Percentiles rank a stretch among this genome's conserved stretches.
Evolutionary conservation across 2,113 vertebrate species (phyloP).

Genomic region (Bostrychus sinensis): DNA sequence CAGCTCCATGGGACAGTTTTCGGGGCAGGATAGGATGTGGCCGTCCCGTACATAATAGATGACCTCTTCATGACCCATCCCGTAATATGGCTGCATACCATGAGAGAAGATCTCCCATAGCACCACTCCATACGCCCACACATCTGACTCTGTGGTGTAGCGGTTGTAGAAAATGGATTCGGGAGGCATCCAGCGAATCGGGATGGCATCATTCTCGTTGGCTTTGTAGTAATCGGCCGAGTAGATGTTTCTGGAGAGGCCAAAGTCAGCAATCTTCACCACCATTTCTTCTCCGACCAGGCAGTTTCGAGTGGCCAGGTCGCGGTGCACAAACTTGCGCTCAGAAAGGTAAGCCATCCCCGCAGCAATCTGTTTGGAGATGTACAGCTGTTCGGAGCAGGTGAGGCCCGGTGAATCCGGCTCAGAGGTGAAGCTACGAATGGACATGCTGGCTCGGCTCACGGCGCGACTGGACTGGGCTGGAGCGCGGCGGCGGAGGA

Average conservation of each 20-base stretch:
- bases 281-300: conserved; percentile 93
- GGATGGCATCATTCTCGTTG: conserved; percentile 94
- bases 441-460: conserved; percentile 75
- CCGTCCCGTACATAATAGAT: conserved; percentile 97
- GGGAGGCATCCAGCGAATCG: conserved; percentile 98
- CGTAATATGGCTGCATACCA: conserved; percentile 97
- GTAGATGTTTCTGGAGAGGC: conserved; percentile 96
- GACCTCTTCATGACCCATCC: conserved; percentile 98
- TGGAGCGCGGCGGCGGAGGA: conserved; percentile 86
- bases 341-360: conserved; percentile 98
- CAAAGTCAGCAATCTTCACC: conserved; percentile 97
- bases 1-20: conserved; percentile 91
- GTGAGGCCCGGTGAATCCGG: conserved; percentile 73
- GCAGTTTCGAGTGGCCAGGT: conserved; percentile 96
- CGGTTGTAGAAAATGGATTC: conserved; percentile 99
- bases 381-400: conserved; percentile 87
- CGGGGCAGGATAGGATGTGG: conserved; percentile 91
- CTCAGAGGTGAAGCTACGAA: conserved; percentile 70
- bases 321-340: conserved; percentile 96
- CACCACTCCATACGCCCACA: conserved; percentile 97
- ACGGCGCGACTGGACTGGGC: conserved; percentile 77
- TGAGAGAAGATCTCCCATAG: conserved; percentile 98
- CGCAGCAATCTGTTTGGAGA: conserved; percentile 92
- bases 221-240: conserved; percentile 98
- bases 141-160: conserved; percentile 95